A percentile compares a stretch with the other conserved stretches of the same genome.
These are phyloP conservation scores for Anarhynchus alexandrinus DNA, from an alignment of 2,113 vertebrate species.

Conservation along the genomic window DNA sequence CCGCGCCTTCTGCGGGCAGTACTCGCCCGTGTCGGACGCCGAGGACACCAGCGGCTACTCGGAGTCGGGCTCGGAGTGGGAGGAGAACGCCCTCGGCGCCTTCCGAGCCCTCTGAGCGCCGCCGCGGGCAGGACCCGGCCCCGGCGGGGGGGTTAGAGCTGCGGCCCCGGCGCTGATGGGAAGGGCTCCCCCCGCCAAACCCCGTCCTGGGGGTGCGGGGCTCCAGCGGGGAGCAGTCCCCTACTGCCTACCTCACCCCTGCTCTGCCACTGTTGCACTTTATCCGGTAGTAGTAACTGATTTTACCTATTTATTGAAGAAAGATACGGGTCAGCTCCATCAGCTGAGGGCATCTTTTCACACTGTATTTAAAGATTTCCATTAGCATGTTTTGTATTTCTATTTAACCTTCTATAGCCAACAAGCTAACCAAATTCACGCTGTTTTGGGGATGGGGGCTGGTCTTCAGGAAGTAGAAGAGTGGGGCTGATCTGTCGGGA, in stretches of 20 bases:
- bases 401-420: not conserved
- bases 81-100: slow-evolving; percentile 75
- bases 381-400: not conserved
- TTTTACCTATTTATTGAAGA: slow-evolving; percentile 45
- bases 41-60: slow-evolving; percentile 72
- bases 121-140: not conserved
- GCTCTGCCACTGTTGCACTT: slow-evolving; percentile 38
- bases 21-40: slow-evolving; percentile 66
- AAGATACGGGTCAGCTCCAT: not conserved
- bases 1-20: slow-evolving; percentile 60
- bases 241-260: not conserved
- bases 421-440: not conserved
- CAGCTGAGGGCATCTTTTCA: not conserved
- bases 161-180: not conserved
- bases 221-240: not conserved
- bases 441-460: not conserved
- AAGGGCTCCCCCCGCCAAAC: too few species aligned
- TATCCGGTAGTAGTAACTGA: not conserved
- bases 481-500: not conserved
- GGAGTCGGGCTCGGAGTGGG: slow-evolving; percentile 84
- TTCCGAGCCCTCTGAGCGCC: slow-evolving; percentile 49
- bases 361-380: not conserved
- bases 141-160: not conserved
- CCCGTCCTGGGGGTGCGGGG: not conserved
- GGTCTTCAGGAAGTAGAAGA: not conserved